Conservation (phyloP, 2,797 vertebrate species). For the Varecia variegata region DNA sequence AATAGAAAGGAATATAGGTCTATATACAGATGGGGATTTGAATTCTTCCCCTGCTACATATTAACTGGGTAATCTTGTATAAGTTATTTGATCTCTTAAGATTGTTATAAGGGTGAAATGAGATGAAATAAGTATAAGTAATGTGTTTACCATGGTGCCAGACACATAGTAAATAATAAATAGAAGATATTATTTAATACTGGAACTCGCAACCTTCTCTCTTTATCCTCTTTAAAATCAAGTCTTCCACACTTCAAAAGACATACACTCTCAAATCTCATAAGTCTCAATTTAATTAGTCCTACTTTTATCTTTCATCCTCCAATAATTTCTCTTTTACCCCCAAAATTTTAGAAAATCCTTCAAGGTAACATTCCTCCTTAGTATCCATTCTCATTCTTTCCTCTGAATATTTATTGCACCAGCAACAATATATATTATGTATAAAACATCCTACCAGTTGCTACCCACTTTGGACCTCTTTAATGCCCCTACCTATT, state of each 20-base stretch:
- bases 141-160: not conserved
- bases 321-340: not conserved
- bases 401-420: not conserved
- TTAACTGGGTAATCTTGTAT: constrained; percentile 4
- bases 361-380: not conserved
- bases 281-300: not conserved
- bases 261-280: not conserved
- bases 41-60: constrained; percentile 34
- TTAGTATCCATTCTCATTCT: not conserved
- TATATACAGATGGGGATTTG: not conserved
- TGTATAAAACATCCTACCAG: not conserved
- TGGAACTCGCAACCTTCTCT: constrained; percentile 7
- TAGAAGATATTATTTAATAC: constrained; percentile 24
- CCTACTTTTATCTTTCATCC: not conserved
- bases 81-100: constrained; percentile 22
- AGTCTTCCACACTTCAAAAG: not conserved
- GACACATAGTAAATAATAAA: constrained; percentile 19
- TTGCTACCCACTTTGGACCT: not conserved
- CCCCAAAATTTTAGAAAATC: not conserved
- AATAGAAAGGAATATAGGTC: constrained; percentile 15
- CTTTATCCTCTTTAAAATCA: not conserved
- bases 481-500: not conserved
- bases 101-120: constrained; percentile 25
- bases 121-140: not conserved
- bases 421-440: not conserved